Base-by-base conservation (phyloP, 2,888 invertebrate genomes). In the Cataglyphis albicans region DNA sequence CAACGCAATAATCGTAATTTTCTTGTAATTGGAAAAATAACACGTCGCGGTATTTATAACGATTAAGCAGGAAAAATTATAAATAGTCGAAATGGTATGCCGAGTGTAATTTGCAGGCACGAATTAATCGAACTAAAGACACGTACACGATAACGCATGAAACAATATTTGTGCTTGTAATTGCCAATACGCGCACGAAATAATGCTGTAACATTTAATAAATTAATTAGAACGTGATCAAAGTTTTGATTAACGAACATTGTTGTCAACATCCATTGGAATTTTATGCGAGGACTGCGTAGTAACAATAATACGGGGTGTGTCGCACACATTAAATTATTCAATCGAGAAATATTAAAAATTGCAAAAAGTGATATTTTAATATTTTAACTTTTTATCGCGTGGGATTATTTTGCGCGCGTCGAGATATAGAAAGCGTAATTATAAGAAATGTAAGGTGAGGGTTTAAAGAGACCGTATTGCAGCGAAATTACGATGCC, bases 171-270 rank as follows among this genome's bases (percentile, higher is more conserved):
- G 12, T n/a, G 44, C 44, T n/a, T 18, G 73, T 44, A n/a, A 78
- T 41, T 57, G 57, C 29, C 15, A 55, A 18, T 41, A 32, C 21
- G 38, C 44, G 25, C 12, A 44, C 32, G 29, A 68, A 78, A 57
- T 64, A 59, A 72, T 44, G 44, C 25, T 72, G 57, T 32, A 59
- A 44, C 73, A 44, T 59, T 52, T 35, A 59, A 59, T 59, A 72
- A 80, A 72, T 73, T 80, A 80, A 59, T 80, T 59, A 44, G 44
- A 35, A 32, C 57, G 78, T 57, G 73, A 80, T 73, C 57, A 73
- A 80, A 80, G 57, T 73, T 73, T 59, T 44, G 41, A 59, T 72
- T 41, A 72, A 44, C 73, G 73, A 35, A 35, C 25, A 21, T 73
- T 73, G 44, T 73, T 72, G 78, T 44, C 59, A 75, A 48, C 48